These are phyloP conservation scores for Ploceus nigricollis DNA, from an alignment of 2,113 vertebrate genomes.

Conservation along the genomic window DNA sequence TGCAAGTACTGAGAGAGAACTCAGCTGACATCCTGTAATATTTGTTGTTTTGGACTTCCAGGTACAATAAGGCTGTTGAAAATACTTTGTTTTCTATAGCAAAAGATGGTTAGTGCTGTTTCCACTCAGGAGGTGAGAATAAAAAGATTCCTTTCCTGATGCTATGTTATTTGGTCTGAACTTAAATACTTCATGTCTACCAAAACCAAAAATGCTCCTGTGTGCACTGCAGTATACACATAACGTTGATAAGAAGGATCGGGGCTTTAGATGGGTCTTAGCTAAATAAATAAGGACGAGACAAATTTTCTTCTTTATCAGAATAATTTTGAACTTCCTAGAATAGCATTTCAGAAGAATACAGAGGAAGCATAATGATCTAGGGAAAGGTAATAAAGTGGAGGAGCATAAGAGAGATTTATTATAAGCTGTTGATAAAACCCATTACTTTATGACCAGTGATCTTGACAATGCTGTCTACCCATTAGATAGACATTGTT, in stretches of 20 bases:
- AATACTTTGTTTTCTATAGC: background rate
- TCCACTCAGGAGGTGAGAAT: background rate
- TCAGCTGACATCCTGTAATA: background rate
- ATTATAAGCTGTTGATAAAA: background rate
- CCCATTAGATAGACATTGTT: background rate
- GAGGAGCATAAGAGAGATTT: background rate
- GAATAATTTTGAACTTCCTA: background rate
- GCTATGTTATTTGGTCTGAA: background rate
- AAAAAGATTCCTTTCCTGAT: background rate
- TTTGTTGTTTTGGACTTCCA: background rate
- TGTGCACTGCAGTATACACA: no score
- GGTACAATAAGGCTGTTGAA: background rate
- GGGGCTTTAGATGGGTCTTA: background rate
- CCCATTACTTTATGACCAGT: background rate
- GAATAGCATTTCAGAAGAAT: background rate
- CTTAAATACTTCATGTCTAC: background rate
- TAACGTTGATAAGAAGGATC: background rate
- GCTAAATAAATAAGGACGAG: background rate
- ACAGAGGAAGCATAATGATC: background rate
- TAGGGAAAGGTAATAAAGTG: background rate
- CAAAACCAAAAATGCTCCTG: background rate
- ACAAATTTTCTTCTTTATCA: background rate
- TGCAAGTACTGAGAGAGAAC: background rate
- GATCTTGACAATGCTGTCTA: background rate
- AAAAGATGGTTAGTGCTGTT: background rate